Base-by-base conservation (phyloP, 2,888 invertebrate species). In the Chydorus sphaericus region DNA sequence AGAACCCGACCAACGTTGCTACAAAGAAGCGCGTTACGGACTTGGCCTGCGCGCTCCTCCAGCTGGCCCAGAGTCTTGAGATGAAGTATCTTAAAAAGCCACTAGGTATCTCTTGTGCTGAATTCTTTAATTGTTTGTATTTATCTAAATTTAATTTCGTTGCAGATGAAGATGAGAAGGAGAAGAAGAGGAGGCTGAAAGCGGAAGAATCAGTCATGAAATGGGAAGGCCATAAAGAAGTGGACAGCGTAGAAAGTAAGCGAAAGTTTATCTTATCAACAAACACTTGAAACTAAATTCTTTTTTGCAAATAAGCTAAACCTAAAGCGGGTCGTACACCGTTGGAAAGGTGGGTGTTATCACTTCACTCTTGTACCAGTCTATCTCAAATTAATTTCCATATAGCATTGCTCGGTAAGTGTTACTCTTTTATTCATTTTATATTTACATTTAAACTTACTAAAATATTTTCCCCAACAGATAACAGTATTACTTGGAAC, bases 401-500 rank as follows among this genome's bases (percentile, higher is more conserved):
- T 71, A 76, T 91, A 54, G 81, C 82, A 62, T 82, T 89, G 0
- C 73, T 96, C 58, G 69, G 69, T 70, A 62, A 63, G 62, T 38
- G 56, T 26, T 31, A 26, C 31, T 39, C n/a, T n/a, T n/a, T n/a
- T n/a, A n/a, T n/a, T n/a, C n/a, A n/a, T n/a, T n/a, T n/a, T n/a
- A n/a, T n/a, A 53, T 54, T 23, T 3, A 48, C 31, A 52, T 26
- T 50, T 20, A 11, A 50, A 26, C 30, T 44, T 18, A 23, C 23
- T 38, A 44, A 33, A 8, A 57, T 20, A 54, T 57, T 48, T 39
- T 30, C 8, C 57, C n/a, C n/a, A n/a, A 23, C 60, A 69, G 87
- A 92, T 68, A 81, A 81, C 65, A 83, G 85, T 67, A 80, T 94
- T 23, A 78, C 81, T 60, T 94, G 94, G 94, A 77, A 81, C 1